phyloP scores from a whole-genome alignment of 2,113 vertebrate species.

The Sprattus sprattus region DNA sequence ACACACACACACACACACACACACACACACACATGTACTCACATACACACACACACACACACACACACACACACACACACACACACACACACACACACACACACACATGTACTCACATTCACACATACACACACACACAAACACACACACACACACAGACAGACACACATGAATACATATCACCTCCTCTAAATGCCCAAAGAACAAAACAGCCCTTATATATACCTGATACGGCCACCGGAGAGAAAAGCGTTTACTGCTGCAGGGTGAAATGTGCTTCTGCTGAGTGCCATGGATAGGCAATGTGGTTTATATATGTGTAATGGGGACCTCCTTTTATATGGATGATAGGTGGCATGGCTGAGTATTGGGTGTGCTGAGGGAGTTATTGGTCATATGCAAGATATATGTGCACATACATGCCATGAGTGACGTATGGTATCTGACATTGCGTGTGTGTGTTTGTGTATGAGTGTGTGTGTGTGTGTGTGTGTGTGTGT shows the following conservation, averaged over 20 bases:
- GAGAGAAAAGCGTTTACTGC: background rate
- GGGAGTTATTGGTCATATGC: background rate
- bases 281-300: background rate
- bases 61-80: background rate
- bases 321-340: background rate
- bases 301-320: background rate
- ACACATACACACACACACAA: background rate
- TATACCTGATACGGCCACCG: background rate
- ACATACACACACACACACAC: background rate
- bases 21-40: background rate
- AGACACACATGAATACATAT: too few relatives aligned
- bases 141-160: background rate
- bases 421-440: background rate
- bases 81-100: background rate
- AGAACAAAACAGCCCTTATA: background rate
- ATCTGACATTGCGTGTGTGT: background rate
- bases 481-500: background rate
- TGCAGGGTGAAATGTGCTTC: background rate
- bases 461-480: slow-evolving; percentile 4
- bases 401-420: background rate
- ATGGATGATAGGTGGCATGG: background rate
- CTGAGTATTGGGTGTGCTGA: background rate
- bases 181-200: background rate
- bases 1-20: background rate
- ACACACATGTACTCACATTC: background rate